These are phyloP conservation scores for Scotopteryx bipunctaria DNA, from an alignment of 2,888 invertebrate genomes.

Conservation along the genomic window DNA sequence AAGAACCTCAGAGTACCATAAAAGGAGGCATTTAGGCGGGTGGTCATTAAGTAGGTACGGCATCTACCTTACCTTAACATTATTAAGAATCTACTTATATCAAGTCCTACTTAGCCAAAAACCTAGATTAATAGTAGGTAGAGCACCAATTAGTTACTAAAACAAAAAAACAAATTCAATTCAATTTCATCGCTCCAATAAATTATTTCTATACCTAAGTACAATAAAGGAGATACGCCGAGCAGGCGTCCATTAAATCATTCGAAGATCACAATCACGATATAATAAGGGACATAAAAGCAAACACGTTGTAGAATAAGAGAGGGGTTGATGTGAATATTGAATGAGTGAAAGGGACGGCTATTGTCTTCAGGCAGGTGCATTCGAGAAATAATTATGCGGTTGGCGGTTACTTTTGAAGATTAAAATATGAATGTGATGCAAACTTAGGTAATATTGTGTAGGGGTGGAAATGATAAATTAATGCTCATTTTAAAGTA, in stretches of 20 bases:
- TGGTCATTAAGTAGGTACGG: too few relatives aligned
- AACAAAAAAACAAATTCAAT: neutral
- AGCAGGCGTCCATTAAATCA: constrained; percentile 47
- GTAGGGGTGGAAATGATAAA: neutral
- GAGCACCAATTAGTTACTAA: neutral
- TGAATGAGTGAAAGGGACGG: constrained; percentile 35
- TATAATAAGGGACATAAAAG: constrained; percentile 48
- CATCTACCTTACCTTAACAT: too few relatives aligned
- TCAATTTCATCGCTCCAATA: constrained; percentile 11
- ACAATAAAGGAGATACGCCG: constrained; percentile 38
- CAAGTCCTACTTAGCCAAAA: too few relatives aligned
- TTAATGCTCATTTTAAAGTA: neutral
- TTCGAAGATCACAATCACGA: constrained; percentile 52
- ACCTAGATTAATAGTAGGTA: neutral
- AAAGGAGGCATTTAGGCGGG: too few relatives aligned
- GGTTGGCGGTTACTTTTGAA: constrained; percentile 25
- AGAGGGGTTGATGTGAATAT: constrained; percentile 33
- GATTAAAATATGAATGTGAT: constrained; percentile 8
- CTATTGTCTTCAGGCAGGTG: constrained; percentile 44
- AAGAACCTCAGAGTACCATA: too few relatives aligned
- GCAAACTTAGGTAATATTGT: constrained; percentile 2
- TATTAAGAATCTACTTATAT: too few relatives aligned
- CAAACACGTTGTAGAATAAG: constrained; percentile 41
- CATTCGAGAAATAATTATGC: constrained; percentile 27
- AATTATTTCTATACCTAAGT: constrained; percentile 26